Base-by-base conservation (phyloP, 2,888 invertebrate species). In the Tenthredo distinguenda region DNA sequence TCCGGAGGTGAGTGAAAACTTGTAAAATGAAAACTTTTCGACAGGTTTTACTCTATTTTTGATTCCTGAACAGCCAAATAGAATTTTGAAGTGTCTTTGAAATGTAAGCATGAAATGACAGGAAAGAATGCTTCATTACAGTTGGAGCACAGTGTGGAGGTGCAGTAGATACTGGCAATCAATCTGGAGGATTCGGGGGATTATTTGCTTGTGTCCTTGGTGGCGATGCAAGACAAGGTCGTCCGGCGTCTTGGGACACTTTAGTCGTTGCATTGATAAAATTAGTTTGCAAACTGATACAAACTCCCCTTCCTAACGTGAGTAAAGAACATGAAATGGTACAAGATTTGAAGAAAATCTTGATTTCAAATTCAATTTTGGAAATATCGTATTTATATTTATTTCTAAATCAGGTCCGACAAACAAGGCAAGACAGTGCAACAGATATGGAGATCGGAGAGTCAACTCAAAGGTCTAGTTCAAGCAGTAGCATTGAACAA, bases 121-220 rank as follows among this genome's bases (percentile, higher is more conserved):
- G 18, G 1, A 31, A n/a, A 40, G 47, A 81, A 26, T 12, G 26
- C 34, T 62, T 40, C n/a, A 37, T 76, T 40, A 68, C 72, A 92
- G 93, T 91, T 79, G 93, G 93, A n/a, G 92, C 91, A 62, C 91
- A 92, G 83, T 93, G 93, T 55, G 92, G 91, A n/a, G 92, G 93
- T 10, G 92, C 93, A 89, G 89, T 93, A 88, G 91, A 93, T 92
- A 89, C 91, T 89, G 90, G 94, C 89, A 94, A 94, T 86, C 94
- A 95, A 85, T 94, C 95, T 43, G 95, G 95, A 87, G 95, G 95
- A 84, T 96, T 97, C 87, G 97, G 97, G 89, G 97, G 97, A 86
- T 94, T 97, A 88, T 97, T 97, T 93, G 97, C 97, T 2, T 97
- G 96, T 86, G 96, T 96, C 10, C 94, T 97, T 79, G 96, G 96